A percentile compares a stretch with the other conserved stretches of the same genome.
Evolutionary conservation across 2,113 vertebrate genomes (phyloP).

Genomic region (Sapayoa aenigma): DNA sequence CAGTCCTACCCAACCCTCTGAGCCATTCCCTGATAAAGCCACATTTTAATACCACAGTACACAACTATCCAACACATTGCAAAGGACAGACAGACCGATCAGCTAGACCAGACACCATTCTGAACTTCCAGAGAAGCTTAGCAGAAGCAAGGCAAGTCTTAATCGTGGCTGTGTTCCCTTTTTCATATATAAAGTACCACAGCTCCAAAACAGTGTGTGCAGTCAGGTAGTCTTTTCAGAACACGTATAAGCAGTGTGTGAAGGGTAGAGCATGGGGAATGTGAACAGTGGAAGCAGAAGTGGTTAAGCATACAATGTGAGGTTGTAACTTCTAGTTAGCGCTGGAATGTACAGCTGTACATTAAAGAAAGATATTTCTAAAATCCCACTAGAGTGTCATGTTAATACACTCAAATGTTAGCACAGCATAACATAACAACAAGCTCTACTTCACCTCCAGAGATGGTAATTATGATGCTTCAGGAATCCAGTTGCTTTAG

Average conservation of each 20-base stretch:
- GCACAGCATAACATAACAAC: not conserved
- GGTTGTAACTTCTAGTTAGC: not conserved
- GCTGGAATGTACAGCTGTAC: not conserved
- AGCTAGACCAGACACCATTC: conserved; percentile 30
- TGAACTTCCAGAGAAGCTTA: conserved; percentile 41
- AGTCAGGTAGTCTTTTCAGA: not conserved
- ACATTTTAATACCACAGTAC: conserved; percentile 10
- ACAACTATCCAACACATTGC: conserved; percentile 6
- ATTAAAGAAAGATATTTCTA: not conserved
- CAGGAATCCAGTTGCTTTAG: conserved; percentile 43
- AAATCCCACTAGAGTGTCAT: conserved; percentile 5
- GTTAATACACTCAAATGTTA: conserved; percentile 29
- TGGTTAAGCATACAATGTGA: not conserved
- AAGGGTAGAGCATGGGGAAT: not conserved
- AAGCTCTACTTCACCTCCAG: conserved; percentile 66
- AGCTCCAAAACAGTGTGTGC: not conserved
- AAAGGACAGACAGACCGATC: conserved; percentile 29
- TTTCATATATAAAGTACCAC: not conserved
- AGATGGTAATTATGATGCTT: conserved; percentile 19
- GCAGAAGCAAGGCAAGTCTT: conserved; percentile 37
- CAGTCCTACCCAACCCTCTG: conserved; percentile 15
- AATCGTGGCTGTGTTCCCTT: conserved; percentile 50
- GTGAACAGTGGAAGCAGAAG: conserved; percentile 35
- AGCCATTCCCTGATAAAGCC: conserved; percentile 53
- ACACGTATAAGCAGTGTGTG: not conserved